Evolutionary conservation across 2,888 invertebrate genomes (phyloP), one percentile per base, ranked within the genome.

Genomic region (Megastigmus dorsalis): DNA sequence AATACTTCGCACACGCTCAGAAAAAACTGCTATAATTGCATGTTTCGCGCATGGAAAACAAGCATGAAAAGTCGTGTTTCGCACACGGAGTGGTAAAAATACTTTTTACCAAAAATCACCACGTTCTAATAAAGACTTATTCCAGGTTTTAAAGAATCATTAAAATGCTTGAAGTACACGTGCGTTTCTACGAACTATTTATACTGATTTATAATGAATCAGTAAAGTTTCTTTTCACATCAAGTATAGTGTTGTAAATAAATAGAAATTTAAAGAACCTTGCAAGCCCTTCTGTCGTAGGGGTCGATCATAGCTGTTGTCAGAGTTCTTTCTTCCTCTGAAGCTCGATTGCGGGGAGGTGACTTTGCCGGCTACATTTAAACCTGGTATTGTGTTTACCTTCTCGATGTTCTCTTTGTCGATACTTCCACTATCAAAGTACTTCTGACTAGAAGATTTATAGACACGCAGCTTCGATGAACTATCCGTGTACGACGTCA

Each of bases 321-420:
- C 67, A 10, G 18, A 54, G 23, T 15, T 36, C 18, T 43, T 63
- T n/a, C 45, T 45, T 5, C 3, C 18, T 38, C 38, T 10, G n/a
- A 4, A 9, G 2, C 0, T 18, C 15, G 7, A 10, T 0, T 43
- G 18, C 9, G 59, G 43, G 52, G 20, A 18, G 60, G 10, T 33
- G 48, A 48, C 41, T 48, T 70, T 70, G 45, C 36, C 28, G 7
- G 33, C 9, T 41, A 23, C 30, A 23, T 33, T 28, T 10, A 18
- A 9, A 4, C 10, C 38, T 6, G 50, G 69, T 20, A 60, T 60
- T 30, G 33, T 69, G 18, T 10, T 48, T 18, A 26, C 41, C 43
- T 38, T n/a, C n/a, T 52, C 52, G 7, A 60, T 15, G 18, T 57
- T 71, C 20, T 70, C 70, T 26, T 70, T 70, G 43, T 18, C 62